Base-by-base conservation (phyloP, 1,140 invertebrate species). In the Caenorhabditis remanei region DNA sequence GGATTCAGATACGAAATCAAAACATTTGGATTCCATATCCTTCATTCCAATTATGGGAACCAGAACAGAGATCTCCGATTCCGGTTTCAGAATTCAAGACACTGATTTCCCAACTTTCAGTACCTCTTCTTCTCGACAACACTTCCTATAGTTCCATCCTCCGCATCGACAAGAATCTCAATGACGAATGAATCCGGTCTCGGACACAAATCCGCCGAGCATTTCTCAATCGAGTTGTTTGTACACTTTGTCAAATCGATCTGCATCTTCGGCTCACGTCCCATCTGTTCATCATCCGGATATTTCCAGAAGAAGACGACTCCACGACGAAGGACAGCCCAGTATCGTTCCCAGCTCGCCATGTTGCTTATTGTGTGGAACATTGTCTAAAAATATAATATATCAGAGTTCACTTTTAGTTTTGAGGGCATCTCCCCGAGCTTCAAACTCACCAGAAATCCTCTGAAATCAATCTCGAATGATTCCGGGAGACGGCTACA, bases 291-390 rank as follows among this genome's bases (percentile, higher is more conserved):
- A 79, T 87, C 87, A 13, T 87, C 87, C 4, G 87, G 87, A 79
- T 87, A 83, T 55, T 85, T 87, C 87, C 87, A 87, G 83, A 87
- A 85, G 83, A 75, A 32, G 6, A 87, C 63, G 21, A 61, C 61
- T 13, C 87, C 87, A n/a, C 87, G 61, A 46, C 84, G 83, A 5
- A 87, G 87, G 13, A 87, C 83, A 5, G 87, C 87, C 83, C 83
- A 87, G 56, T 85, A 87, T 41, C 87, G 87, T 48, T 71, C 87
- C 87, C 87, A 87, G 24, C 56, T 61, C 11, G 85, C 83, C 53
- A 71, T 79, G 24, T 71, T 61, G 41, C 61, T 58, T 53, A 86
- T 83, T 21, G 41, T 65, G 13, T 82, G 55, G 67, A 75, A 86
- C 85, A 86, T 86, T 40, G 85, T 86, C 85, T 86, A 53, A n/a